These are phyloP conservation scores for Nephrocerus scutellatus DNA, from an alignment of 2,888 invertebrate genomes.

Conservation along the genomic window DNA sequence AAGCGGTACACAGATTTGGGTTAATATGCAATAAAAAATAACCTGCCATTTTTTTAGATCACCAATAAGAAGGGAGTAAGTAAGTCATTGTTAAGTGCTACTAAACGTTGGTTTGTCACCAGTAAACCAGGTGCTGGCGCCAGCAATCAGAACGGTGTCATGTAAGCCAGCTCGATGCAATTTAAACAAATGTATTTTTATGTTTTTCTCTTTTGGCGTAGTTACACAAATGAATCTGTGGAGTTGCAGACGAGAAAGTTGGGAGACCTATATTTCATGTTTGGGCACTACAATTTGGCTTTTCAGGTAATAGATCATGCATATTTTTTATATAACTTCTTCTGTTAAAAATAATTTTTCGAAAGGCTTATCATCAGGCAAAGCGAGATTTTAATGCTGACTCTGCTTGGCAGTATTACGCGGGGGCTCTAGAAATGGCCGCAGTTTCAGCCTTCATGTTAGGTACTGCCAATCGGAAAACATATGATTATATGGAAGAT, in stretches of 20 bases:
- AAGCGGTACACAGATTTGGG: slow-evolving; percentile 53
- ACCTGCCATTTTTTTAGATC: slow-evolving; percentile 48
- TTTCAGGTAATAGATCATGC: slow-evolving; percentile 55
- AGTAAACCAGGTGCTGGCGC: slow-evolving; percentile 74
- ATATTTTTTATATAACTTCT: neutral
- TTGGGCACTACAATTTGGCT: slow-evolving; percentile 86
- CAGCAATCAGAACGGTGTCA: slow-evolving; percentile 65
- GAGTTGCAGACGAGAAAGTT: slow-evolving; percentile 89
- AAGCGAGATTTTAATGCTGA: slow-evolving; percentile 96
- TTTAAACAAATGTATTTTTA: neutral
- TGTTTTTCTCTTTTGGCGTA: slow-evolving; percentile 45
- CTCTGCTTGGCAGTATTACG: slow-evolving; percentile 95
- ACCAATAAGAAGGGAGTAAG: slow-evolving; percentile 88
- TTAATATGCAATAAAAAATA: neutral
- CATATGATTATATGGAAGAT: slow-evolving; percentile 88
- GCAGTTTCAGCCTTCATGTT: slow-evolving; percentile 86
- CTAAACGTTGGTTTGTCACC: slow-evolving; percentile 91
- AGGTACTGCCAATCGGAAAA: slow-evolving; percentile 68
- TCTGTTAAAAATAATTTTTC: neutral
- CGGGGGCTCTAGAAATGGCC: slow-evolving; percentile 95
- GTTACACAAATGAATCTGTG: slow-evolving; percentile 74
- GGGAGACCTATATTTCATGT: slow-evolving; percentile 94
- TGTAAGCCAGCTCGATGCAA: slow-evolving; percentile 57
- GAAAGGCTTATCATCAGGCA: slow-evolving; percentile 82
- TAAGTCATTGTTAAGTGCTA: slow-evolving; percentile 85